These are phyloP conservation scores for Cyclura pinguis DNA, from an alignment of 2,797 vertebrate genomes.

Conservation along the genomic window DNA sequence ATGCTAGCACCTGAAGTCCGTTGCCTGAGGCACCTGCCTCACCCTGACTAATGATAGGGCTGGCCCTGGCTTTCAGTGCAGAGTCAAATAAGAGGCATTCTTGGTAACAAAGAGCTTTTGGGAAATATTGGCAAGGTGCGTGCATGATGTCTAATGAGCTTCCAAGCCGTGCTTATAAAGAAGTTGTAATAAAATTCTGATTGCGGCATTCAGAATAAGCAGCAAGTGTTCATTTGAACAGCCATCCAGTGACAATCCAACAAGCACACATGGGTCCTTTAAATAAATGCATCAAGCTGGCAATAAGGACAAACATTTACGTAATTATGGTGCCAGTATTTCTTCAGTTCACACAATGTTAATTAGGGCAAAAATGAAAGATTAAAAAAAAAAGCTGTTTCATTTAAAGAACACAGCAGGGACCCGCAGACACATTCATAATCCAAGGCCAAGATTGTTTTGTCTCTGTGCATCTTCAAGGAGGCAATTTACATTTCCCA, in stretches of 20 bases:
- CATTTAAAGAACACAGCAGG: slow-evolving; percentile 25
- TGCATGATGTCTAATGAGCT: not conserved
- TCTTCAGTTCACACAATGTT: slow-evolving; percentile 20
- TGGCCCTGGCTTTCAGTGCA: not conserved
- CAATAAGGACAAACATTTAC: slow-evolving; percentile 26
- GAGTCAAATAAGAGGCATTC: not conserved
- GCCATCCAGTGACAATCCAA: not conserved
- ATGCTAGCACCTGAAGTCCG: not conserved
- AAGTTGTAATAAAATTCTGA: slow-evolving; percentile 1
- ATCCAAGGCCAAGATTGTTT: not conserved
- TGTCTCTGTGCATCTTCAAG: slow-evolving; percentile 12
- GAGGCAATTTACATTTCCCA: slow-evolving; percentile 27
- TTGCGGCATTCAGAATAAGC: not conserved
- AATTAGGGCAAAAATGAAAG: slow-evolving; percentile 36
- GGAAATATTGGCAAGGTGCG: not conserved
- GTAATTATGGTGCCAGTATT: not conserved
- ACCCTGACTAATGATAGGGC: not conserved
- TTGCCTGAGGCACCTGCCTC: not conserved
- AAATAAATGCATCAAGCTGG: not conserved
- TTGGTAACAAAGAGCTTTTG: not conserved
- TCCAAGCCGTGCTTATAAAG: not conserved
- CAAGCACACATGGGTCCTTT: not conserved
- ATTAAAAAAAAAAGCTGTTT: slow-evolving; percentile 24
- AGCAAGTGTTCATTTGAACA: not conserved
- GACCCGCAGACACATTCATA: not conserved